These are phyloP conservation scores for Ochropacha duplaris DNA, from an alignment of 2,888 invertebrate genomes.

Conservation along the genomic window DNA sequence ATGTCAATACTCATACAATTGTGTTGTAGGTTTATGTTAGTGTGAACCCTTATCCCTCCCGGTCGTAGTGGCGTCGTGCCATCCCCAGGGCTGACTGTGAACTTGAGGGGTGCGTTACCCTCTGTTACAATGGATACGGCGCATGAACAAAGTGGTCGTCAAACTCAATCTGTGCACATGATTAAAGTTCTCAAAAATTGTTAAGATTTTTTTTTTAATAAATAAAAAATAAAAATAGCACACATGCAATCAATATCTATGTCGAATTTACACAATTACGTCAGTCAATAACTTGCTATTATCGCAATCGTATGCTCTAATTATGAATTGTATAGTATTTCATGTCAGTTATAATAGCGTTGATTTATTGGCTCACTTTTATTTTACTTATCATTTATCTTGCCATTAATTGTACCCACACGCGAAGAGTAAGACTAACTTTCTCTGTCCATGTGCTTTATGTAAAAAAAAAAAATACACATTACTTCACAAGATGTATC, in stretches of 20 bases:
- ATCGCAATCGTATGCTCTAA: conserved; percentile 4
- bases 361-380: background rate
- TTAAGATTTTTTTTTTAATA: conserved; percentile 7
- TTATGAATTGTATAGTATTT: conserved; percentile 11
- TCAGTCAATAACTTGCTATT: background rate
- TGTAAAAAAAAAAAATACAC: too few relatives aligned
- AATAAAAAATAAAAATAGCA: too few relatives aligned
- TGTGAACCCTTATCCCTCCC: conserved; percentile 33
- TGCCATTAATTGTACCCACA: conserved; percentile 4
- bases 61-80: conserved; percentile 45
- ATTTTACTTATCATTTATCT: background rate
- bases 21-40: conserved; percentile 41
- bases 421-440: conserved; percentile 13
- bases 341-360: conserved; percentile 20
- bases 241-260: background rate
- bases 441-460: conserved; percentile 19
- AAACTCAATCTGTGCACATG: conserved; percentile 50
- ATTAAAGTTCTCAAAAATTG: conserved; percentile 27
- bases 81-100: conserved; percentile 69
- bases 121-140: conserved; percentile 39
- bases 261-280: background rate
- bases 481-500: too few relatives aligned
- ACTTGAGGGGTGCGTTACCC: conserved; percentile 81
- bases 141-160: conserved; percentile 44
- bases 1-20: conserved; percentile 39